A percentile compares a stretch with the other conserved stretches of the same genome.
Conservation (phyloP, 2,888 invertebrate species). For the Spilarctia lutea region DNA sequence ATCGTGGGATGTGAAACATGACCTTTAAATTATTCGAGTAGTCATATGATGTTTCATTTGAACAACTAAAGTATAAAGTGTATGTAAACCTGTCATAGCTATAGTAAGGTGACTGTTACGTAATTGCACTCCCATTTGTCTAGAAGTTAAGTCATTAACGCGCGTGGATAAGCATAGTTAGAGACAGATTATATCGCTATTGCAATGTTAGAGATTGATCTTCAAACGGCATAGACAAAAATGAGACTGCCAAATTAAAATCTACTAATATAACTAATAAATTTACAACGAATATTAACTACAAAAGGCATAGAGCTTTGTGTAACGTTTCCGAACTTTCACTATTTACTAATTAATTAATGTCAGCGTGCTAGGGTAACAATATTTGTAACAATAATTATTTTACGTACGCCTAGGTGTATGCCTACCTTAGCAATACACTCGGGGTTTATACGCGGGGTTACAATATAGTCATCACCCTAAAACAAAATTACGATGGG, state of each 20-base stretch:
- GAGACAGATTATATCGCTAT: neutral
- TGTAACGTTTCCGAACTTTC: neutral
- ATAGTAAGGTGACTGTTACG: neutral
- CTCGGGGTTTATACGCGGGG: conserved; percentile 28
- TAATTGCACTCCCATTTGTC: neutral
- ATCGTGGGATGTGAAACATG: neutral
- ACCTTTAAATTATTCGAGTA: neutral
- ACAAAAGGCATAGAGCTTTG: neutral
- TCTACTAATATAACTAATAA: neutral
- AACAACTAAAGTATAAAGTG: neutral
- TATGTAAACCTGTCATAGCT: neutral
- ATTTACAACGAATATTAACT: neutral
- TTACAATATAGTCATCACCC: conserved; percentile 47
- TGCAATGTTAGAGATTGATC: neutral
- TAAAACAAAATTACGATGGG: conserved; percentile 44
- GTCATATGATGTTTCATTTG: neutral
- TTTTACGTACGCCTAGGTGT: conserved; percentile 27
- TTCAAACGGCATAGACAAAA: too few species aligned
- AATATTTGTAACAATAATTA: neutral
- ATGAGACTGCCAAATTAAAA: neutral
- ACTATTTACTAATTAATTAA: neutral
- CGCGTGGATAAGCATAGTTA: neutral
- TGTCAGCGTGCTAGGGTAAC: neutral
- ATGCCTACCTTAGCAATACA: conserved; percentile 26
- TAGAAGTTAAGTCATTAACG: neutral